These are phyloP conservation scores for Pandemis cinnamomeana DNA, from an alignment of 2,888 invertebrate genomes.

Conservation along the genomic window DNA sequence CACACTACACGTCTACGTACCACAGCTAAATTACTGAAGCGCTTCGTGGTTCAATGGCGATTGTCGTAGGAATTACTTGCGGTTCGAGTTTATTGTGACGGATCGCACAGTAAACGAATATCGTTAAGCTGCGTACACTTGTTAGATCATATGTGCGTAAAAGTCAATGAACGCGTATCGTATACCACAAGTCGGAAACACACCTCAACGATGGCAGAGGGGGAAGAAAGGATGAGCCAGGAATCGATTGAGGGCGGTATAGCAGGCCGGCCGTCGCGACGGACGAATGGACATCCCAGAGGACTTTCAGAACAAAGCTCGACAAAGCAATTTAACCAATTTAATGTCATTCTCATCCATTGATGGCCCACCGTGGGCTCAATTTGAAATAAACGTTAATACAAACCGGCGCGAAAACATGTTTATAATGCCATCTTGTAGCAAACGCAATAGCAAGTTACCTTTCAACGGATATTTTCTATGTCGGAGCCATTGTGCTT, in stretches of 20 bases:
- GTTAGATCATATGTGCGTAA: slow-evolving; percentile 18
- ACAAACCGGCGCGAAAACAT: slow-evolving; percentile 66
- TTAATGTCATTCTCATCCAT: slow-evolving; percentile 81
- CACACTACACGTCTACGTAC: slow-evolving; percentile 64
- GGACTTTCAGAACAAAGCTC: slow-evolving; percentile 72
- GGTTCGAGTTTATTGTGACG: slow-evolving; percentile 4
- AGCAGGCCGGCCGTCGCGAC: slow-evolving; percentile 49
- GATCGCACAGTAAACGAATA: slow-evolving; percentile 5
- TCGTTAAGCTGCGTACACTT: slow-evolving; percentile 6
- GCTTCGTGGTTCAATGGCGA: slow-evolving; percentile 47
- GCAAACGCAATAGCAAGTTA: slow-evolving; percentile 12
- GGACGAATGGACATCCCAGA: slow-evolving; percentile 65
- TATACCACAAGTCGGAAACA: slow-evolving; percentile 38
- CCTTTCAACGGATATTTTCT: slow-evolving; percentile 30
- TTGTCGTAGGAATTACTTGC: slow-evolving; percentile 22
- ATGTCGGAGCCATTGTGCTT: slow-evolving; percentile 48
- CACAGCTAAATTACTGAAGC: slow-evolving; percentile 68
- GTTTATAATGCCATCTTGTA: background rate
- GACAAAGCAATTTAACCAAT: slow-evolving; percentile 82
- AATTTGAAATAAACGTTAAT: slow-evolving; percentile 80
- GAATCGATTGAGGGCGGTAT: slow-evolving; percentile 57
- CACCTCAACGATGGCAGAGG: slow-evolving; percentile 42
- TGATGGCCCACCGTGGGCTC: slow-evolving; percentile 77
- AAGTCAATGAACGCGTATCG: slow-evolving; percentile 26
- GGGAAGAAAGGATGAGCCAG: slow-evolving; percentile 57